Percentiles rank a stretch among this genome's conserved stretches.
Evolutionary conservation across 2,113 vertebrate genomes (phyloP).

Genomic region (Petrocephalus zakoni): DNA sequence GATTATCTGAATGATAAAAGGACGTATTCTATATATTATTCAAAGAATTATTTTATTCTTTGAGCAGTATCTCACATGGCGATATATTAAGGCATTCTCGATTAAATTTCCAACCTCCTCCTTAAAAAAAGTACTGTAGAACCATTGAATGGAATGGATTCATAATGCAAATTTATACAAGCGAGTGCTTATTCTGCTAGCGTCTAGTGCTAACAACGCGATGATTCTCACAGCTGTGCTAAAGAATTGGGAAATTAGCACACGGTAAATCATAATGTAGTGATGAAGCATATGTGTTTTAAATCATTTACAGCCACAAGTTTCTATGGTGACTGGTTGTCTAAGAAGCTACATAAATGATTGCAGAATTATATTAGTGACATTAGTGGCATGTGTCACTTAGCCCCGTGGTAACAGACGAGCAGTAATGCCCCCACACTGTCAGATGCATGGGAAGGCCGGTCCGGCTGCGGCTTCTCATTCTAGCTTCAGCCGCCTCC

Average conservation of each 20-base stretch:
- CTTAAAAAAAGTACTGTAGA: no score
- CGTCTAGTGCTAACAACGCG: background rate
- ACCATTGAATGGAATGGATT: no score
- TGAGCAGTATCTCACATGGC: no score
- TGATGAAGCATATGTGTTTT: background rate
- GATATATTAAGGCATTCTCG: no score
- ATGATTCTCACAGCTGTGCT: no score
- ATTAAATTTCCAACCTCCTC: no score
- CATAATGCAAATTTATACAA: no score
- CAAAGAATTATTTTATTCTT: no score
- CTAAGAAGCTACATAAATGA: background rate
- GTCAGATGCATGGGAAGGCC: background rate
- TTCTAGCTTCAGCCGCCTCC: constrained; percentile 34
- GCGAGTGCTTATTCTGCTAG: no score
- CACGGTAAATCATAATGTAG: background rate
- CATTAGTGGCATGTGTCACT: background rate
- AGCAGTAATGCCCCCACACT: background rate
- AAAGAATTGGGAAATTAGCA: no score
- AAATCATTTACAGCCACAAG: background rate
- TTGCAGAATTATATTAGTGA: background rate
- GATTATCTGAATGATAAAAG: no score
- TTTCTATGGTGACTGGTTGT: background rate
- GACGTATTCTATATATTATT: no score
- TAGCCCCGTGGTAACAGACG: background rate
- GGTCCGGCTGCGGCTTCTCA: background rate